Percentiles rank a stretch among this genome's conserved stretches.
phyloP scores from a whole-genome alignment of 2,888 invertebrate species.

The Diarsia dahlii region DNA sequence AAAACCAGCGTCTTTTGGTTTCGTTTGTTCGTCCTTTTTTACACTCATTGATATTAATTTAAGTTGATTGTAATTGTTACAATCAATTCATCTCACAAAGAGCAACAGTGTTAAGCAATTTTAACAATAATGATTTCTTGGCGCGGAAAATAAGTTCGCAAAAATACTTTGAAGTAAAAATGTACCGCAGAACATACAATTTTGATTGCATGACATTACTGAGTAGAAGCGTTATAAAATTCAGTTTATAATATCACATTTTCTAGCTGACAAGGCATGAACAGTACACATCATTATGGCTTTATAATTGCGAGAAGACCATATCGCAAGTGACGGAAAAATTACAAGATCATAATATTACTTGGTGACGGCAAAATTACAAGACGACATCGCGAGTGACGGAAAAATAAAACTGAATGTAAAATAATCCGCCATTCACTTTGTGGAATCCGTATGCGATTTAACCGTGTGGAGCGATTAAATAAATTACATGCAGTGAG shows the following conservation, averaged over 20 bases:
- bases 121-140: not conserved
- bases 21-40: too few species aligned
- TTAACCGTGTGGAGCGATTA: constrained; percentile 2
- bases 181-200: not conserved
- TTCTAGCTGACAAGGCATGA: not conserved
- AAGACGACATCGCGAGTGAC: too few species aligned
- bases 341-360: not conserved
- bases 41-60: too few species aligned
- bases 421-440: not conserved
- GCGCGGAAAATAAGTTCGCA: not conserved
- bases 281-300: not conserved
- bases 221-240: not conserved
- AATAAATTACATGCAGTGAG: constrained; percentile 23
- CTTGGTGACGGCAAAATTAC: not conserved
- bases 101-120: not conserved
- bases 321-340: not conserved
- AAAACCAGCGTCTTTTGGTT: too few species aligned
- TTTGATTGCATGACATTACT: not conserved
- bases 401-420: not conserved
- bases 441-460: not conserved
- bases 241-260: not conserved
- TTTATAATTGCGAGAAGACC: not conserved
- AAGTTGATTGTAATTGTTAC: too few species aligned
- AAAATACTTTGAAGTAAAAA: not conserved
- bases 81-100: too few species aligned